Percentiles rank a stretch among this genome's conserved stretches.
phyloP scores from a whole-genome alignment of 37 sponge, comb jelly and placozoan species.

The Ianthella basta region DNA sequence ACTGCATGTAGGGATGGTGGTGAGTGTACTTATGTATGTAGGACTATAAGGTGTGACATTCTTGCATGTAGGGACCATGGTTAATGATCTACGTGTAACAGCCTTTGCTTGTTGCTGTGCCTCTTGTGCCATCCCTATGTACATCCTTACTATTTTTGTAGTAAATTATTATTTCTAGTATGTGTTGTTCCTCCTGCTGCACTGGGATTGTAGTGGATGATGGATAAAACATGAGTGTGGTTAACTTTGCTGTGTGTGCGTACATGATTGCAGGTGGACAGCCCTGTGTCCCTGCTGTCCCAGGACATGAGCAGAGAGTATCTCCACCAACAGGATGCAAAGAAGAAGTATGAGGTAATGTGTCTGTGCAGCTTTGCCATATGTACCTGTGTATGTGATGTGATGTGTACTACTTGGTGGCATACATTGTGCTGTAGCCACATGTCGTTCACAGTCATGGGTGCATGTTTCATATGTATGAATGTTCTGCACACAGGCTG shows the following conservation, averaged over 20 bases:
- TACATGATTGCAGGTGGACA: slow-evolving; percentile 70
- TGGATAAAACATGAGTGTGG: too few species aligned
- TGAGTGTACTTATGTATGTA: too few species aligned
- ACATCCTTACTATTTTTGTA: too few species aligned
- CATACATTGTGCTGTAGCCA: neutral
- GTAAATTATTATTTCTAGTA: too few species aligned
- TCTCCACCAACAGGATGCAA: slow-evolving; percentile 62
- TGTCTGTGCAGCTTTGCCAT: neutral
- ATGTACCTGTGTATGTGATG: neutral
- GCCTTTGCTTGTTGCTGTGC: neutral
- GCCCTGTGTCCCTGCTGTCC: slow-evolving; percentile 92
- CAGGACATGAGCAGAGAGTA: slow-evolving; percentile 95
- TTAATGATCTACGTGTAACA: neutral
- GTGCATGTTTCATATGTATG: neutral
- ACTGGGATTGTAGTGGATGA: too few species aligned
- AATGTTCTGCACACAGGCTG: too few species aligned
- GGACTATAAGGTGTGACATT: too few species aligned
- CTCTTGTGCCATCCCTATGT: neutral
- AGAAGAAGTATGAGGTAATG: neutral
- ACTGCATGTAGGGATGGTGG: too few species aligned
- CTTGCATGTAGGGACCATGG: neutral
- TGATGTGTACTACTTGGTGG: neutral
- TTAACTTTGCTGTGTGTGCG: neutral
- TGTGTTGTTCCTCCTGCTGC: too few species aligned
- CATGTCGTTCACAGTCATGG: neutral